Conservation (phyloP, 2,797 vertebrate species). For the Liparis tanakae region DNA sequence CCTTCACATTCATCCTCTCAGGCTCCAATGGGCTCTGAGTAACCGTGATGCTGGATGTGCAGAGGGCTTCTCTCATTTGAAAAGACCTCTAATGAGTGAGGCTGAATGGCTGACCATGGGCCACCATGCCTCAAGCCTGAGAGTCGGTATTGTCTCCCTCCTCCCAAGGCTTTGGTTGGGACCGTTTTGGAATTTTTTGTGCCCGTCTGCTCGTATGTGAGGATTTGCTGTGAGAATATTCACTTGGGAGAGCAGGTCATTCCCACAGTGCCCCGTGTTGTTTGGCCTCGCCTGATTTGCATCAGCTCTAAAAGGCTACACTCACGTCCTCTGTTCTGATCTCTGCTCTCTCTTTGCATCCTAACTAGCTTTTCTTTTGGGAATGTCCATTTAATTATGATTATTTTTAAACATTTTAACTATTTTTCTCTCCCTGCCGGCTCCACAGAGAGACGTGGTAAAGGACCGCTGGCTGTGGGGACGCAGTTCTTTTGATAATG, state of each 20-base stretch:
- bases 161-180: conserved; percentile 45
- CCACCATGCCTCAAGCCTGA: conserved; percentile 47
- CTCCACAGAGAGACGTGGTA: conserved; percentile 23
- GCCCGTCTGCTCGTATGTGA: conserved; percentile 29
- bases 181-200: conserved; percentile 40
- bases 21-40: conserved; percentile 56
- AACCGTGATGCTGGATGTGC: conserved; percentile 45
- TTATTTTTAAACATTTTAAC: conserved; percentile 16
- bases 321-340: conserved; percentile 38
- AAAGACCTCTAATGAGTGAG: conserved; percentile 62
- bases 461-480: conserved; percentile 49
- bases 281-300: conserved; percentile 60
- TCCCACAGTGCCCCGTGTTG: conserved; percentile 51
- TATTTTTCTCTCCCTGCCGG: conserved; percentile 4
- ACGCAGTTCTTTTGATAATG: conserved; percentile 49
- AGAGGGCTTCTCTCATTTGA: conserved; percentile 58
- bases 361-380: conserved; percentile 43
- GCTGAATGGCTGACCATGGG: conserved; percentile 56
- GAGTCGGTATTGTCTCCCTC: conserved; percentile 51
- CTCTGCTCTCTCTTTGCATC: conserved; percentile 39
- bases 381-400: conserved; percentile 27
- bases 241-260: conserved; percentile 37
- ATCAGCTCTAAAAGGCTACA: conserved; percentile 55
- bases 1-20: conserved; percentile 46
- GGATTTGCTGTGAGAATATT: conserved; percentile 40